Base-by-base conservation (phyloP, 2,113 vertebrate species). In the Pelmatolapia mariae region DNA sequence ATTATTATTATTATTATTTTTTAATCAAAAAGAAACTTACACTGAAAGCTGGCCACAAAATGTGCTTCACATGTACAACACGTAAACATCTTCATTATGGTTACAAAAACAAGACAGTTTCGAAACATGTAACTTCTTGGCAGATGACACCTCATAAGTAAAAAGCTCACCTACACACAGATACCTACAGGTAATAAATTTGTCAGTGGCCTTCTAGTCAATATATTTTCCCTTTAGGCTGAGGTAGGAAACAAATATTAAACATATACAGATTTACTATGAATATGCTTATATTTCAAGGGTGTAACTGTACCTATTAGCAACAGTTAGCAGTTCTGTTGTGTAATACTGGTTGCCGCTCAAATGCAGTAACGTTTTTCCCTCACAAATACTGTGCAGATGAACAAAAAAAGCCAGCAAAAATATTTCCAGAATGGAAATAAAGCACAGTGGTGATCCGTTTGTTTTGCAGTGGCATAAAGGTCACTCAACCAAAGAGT, bases 191-290 rank as follows among this genome's bases (percentile, higher is more conserved):
- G 10, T 66, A 68, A 38, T 36, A 52, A 13, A 52, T 82, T 36
- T 80, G 45, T 83, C 81, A 71, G 31, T 45, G n/a, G 43, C 76
- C 24, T 80, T 87, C 24, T 53, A 59, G 57, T 86, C 57, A 83
- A 66, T 22, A 59, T 47, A 26, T 84, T 80, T 92, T 90, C 93
- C 90, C 93, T 88, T 91, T 94, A 86, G 84, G 76, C 54, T 94
- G 96, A 96, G 95, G 94, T 96, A 95, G 93, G 86, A 92, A 40
- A 90, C 76, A n/a, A 81, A 80, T 82, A 31, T 80, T 29, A 15
- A 43, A 81, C 61, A 22, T 80, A 88, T 85, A 83, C 40, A 63
- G 18, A 79, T 43, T 56, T 7, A 68, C 40, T 1, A 7, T 50
- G 15, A n/a, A 81, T 84, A 40, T 1, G 45, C 1, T 38, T 2